Percentiles rank a stretch among this genome's conserved stretches.
phyloP scores from a whole-genome alignment of 2,113 vertebrate species.

The Clarias gariepinus region DNA sequence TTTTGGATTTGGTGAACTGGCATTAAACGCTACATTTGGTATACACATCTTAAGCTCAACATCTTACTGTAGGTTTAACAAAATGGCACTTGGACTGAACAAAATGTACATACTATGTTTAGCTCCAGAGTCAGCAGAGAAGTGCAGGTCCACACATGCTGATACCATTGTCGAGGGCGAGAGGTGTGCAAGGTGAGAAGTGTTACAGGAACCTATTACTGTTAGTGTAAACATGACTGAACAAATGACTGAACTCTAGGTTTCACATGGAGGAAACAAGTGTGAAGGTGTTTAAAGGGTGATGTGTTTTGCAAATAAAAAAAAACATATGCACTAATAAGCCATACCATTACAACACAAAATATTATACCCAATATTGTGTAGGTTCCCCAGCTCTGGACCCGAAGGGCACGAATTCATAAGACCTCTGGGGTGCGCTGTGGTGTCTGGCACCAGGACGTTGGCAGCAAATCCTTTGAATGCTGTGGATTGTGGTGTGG shows the following conservation, averaged over 20 bases:
- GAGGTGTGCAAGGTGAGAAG: conserved; percentile 9
- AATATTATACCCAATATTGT: too few relatives aligned
- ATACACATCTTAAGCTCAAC: background rate
- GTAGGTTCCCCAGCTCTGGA: too few relatives aligned
- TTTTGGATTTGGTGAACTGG: background rate
- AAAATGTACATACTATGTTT: background rate
- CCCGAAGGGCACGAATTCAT: too few relatives aligned
- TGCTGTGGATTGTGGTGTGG: too few relatives aligned
- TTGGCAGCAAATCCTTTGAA: too few relatives aligned
- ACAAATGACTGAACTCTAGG: background rate
- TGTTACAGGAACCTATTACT: conserved; percentile 11
- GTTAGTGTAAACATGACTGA: background rate
- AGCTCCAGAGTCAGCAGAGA: background rate
- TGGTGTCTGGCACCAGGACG: too few relatives aligned
- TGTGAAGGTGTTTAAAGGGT: background rate
- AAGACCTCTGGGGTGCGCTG: too few relatives aligned
- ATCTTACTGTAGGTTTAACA: background rate
- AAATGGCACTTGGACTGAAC: background rate
- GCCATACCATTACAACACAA: too few relatives aligned
- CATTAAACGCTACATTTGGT: background rate
- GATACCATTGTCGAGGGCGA: background rate
- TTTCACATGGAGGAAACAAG: background rate
- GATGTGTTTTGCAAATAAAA: background rate
- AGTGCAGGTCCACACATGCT: background rate
- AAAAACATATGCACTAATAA: background rate